Base-by-base conservation (phyloP, 2,888 invertebrate genomes). In the Calliopum simillimum region DNA sequence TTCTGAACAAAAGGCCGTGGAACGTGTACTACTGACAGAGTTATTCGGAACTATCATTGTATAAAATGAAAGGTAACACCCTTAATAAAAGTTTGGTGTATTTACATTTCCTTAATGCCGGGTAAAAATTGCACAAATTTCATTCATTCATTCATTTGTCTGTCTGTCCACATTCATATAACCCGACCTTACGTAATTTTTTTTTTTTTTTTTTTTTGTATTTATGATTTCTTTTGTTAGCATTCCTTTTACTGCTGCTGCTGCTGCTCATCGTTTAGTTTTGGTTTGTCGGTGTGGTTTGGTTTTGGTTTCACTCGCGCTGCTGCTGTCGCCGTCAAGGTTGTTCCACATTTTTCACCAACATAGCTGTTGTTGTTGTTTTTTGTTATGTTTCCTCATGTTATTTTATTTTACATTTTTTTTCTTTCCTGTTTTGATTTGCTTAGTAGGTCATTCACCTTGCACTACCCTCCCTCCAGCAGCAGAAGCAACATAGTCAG, bases 171-270 rank as follows among this genome's bases (percentile, higher is more conserved):
- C n/a, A 23, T 4, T 19, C 19, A n/a, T 13, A 23, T 4, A 53
- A 64, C 41, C 21, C 53, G 41, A 41, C 49, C 49, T 64, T 64
- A 64, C 43, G 43, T 53, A 64, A 64, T 64, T 64, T 49, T 33
- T 61, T 2, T 19, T n/a, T 33, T 58, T 58, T 4, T 58, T 58
- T 58, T 12, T 13, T 58, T 41, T 62, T 53, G 21, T 58, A 66
- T 66, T 66, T 66, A 66, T 66, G 66, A 46, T 66, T 58, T 61
- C 12, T 46, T 66, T 66, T 66, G 44, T 66, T 66, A 66, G 56
- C 66, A 58, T 66, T 66, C 33, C 47, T 16, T 23, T 25, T 33
- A 8, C 16, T 19, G 13, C n/a, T 21, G 19, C 33, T 21, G 33
- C 11, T 12, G n/a, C 2, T 19, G 2, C 11, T 12, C 43, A 55